A percentile compares a stretch with the other conserved stretches of the same genome.
Conservation (phyloP, 64 coral and sea anemone species). For the Porites australiensis region DNA sequence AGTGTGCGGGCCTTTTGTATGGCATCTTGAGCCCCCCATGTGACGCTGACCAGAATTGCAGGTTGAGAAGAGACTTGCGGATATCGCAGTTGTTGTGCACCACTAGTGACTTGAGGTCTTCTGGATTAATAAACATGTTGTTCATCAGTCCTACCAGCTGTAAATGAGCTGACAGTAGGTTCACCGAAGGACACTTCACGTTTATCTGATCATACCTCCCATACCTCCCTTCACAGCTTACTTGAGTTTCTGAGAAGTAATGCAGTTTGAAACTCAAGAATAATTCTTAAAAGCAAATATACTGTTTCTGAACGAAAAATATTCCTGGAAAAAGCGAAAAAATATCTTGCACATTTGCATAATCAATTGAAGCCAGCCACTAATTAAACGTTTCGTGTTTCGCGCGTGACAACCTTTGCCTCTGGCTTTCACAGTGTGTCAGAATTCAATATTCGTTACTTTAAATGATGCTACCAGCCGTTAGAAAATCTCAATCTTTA, state of each 20-base stretch:
- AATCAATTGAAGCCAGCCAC: no score
- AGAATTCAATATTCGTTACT: no score
- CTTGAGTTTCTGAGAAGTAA: slow-evolving; percentile 67
- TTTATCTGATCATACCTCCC: slow-evolving; percentile 80
- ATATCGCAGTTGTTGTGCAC: slow-evolving; percentile 73
- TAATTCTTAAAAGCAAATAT: no score
- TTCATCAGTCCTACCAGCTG: slow-evolving; percentile 81
- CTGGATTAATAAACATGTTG: slow-evolving; percentile 77
- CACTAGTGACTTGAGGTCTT: slow-evolving; percentile 83
- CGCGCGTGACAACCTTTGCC: no score
- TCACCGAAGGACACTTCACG: slow-evolving; percentile 81
- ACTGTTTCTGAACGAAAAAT: no score
- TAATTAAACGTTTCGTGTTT: no score
- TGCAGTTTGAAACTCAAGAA: no score
- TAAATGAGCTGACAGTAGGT: slow-evolving; percentile 86
- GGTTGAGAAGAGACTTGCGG: slow-evolving; percentile 76
- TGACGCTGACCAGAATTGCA: slow-evolving; percentile 92
- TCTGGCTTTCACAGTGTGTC: no score
- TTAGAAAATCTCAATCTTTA: no score
- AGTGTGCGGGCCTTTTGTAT: slow-evolving; percentile 12
- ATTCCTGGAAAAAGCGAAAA: no score
- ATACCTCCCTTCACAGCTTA: slow-evolving; percentile 85
- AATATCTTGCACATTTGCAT: no score
- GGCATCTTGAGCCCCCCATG: slow-evolving; percentile 59
- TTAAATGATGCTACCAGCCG: no score